Evolutionary conservation across 37 sponge, comb jelly and placozoan species (phyloP).

Genomic region (Aplysina aerophoba): DNA sequence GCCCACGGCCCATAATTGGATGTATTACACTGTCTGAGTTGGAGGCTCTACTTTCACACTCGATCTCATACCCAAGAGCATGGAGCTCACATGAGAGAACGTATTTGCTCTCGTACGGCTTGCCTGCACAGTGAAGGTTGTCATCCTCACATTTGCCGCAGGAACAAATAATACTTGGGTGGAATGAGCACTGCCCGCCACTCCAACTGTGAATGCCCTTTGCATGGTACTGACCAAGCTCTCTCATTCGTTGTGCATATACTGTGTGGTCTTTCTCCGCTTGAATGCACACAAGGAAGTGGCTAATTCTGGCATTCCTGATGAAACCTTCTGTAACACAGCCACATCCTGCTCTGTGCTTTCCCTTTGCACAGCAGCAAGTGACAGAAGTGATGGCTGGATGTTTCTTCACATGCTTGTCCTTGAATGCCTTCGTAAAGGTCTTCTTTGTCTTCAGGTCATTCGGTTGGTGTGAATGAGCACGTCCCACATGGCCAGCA

Average conservation of each 20-base stretch:
- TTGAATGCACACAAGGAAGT: constrained; percentile 3
- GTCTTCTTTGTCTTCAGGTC: background rate
- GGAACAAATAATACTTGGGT: constrained; percentile 5
- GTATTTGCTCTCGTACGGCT: constrained; percentile 5
- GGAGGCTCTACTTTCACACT: constrained; percentile 19
- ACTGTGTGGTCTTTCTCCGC: background rate
- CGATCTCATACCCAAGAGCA: constrained; percentile 41
- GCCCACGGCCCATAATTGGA: constrained; percentile 18
- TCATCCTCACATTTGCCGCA: constrained; percentile 39
- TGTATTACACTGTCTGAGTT: background rate
- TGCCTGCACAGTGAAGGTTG: constrained; percentile 31
- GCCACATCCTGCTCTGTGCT: constrained; percentile 42
- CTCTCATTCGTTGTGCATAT: constrained; percentile 25
- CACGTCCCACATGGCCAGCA: constrained; percentile 37
- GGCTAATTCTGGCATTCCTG: constrained; percentile 3
- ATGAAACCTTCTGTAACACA: constrained; percentile 44
- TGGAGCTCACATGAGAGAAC: constrained; percentile 28
- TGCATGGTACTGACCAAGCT: constrained; percentile 44
- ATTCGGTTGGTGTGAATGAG: constrained; percentile 9
- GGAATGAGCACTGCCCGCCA: constrained; percentile 44
- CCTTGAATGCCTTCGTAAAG: too few relatives aligned
- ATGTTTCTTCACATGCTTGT: background rate
- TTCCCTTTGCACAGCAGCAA: constrained; percentile 26
- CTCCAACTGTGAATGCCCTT: constrained; percentile 38
- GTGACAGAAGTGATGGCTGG: background rate